Base-by-base conservation (phyloP, 1,140 invertebrate genomes). In the Palaemon carinicauda region DNA sequence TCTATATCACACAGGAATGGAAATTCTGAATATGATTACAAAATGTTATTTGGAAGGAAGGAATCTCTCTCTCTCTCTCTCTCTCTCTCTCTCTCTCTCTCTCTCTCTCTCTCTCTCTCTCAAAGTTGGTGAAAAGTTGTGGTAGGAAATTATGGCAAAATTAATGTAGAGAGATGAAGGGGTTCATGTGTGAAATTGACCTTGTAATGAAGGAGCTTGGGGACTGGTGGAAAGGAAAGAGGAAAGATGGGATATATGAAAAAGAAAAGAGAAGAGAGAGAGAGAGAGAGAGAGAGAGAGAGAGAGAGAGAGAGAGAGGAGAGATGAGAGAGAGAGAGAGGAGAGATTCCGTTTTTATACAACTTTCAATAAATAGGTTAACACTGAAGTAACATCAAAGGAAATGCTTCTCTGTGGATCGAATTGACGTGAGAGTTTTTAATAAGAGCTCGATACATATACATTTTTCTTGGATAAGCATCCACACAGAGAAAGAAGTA, bases 121-220 rank as follows among this genome's bases (percentile, higher is more conserved):
- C 12, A 69, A 69, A 69, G 24, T 69, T 69, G 65, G 65, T 31
- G 50, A 75, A 73, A 54, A 82, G 50, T 52, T 82, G 79, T 82
- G 73, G 31, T 56, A 65, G 15, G 82, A 77, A 83, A 83, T 83
- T 83, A 83, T 83, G 33, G 82, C 50, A 73, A 74, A 83, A 77
- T 83, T 83, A 83, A 83, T 83, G 82, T 73, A 77, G 51, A 83
- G 82, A 71, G 82, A 83, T 75, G 82, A 73, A 65, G 73, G 82
- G 71, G 69, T 83, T 52, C 82, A 83, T 83, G 82, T 83, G 82
- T 83, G 82, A 83, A 83, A 83, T 83, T 83, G 82, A 83, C 82
- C n/a, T 83, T 83, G 82, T 83, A 83, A 83, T 83, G 82, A 75
- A 83, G 82, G 82, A 77, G 82, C 33, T 21, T 50, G 41, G 27